Evolutionary conservation across 2,888 invertebrate genomes (phyloP).

Genomic region (Agriotes lineatus): DNA sequence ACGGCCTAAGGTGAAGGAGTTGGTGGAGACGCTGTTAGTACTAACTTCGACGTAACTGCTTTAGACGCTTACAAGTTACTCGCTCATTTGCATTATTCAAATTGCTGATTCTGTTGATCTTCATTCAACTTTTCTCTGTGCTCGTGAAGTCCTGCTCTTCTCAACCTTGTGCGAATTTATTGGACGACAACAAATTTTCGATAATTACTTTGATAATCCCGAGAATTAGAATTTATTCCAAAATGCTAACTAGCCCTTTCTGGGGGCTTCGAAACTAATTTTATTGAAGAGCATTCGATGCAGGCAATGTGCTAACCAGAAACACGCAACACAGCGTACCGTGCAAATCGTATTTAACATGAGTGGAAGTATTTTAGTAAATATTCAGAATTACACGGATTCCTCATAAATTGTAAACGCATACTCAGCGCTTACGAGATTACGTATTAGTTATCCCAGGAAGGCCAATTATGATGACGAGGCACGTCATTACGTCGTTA

Average conservation of each 20-base stretch:
- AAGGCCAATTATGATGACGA: slow-evolving; percentile 32
- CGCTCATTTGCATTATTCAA: slow-evolving; percentile 23
- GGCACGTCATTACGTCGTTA: slow-evolving; percentile 30
- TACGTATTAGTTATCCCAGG: slow-evolving; percentile 33
- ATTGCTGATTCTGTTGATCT: slow-evolving; percentile 18
- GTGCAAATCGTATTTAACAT: neutral
- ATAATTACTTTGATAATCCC: too few relatives aligned
- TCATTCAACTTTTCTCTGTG: slow-evolving; percentile 4
- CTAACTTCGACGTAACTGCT: slow-evolving; percentile 7
- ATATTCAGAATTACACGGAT: slow-evolving; percentile 23
- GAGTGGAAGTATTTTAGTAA: neutral
- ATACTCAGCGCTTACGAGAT: slow-evolving; percentile 23
- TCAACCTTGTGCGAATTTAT: too few relatives aligned
- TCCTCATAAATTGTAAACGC: slow-evolving; percentile 20
- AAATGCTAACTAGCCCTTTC: too few relatives aligned
- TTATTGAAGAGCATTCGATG: too few relatives aligned
- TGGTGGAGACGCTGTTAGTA: neutral
- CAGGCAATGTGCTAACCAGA: too few relatives aligned
- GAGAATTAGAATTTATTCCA: too few relatives aligned
- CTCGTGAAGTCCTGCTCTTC: neutral
- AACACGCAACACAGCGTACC: neutral
- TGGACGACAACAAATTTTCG: too few relatives aligned
- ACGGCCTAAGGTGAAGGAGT: slow-evolving; percentile 16
- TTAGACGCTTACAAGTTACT: slow-evolving; percentile 17
- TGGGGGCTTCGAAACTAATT: too few relatives aligned